Evolutionary conservation across 2,113 vertebrate species (phyloP).

Genomic region (Corythaixoides concolor): DNA sequence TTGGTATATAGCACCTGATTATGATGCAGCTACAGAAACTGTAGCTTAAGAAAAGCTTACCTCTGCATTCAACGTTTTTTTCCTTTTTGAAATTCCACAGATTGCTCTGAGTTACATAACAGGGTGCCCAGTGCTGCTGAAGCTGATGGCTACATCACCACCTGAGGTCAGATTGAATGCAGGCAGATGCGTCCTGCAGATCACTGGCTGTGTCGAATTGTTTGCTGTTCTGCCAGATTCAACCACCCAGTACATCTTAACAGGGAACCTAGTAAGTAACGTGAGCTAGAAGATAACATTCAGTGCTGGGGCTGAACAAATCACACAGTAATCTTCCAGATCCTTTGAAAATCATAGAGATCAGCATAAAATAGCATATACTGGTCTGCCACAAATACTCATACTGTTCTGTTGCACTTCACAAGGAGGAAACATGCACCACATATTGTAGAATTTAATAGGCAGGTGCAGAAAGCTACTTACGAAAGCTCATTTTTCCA

Average conservation of each 20-base stretch:
- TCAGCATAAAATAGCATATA: background rate
- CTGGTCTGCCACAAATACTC: background rate
- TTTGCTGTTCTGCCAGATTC: conserved; percentile 50
- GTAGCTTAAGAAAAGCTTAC: background rate
- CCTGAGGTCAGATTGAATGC: conserved; percentile 41
- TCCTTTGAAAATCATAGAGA: background rate
- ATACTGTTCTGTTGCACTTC: background rate
- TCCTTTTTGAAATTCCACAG: background rate
- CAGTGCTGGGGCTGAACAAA: background rate
- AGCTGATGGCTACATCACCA: conserved; percentile 54
- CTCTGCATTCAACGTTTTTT: background rate
- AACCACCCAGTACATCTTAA: conserved; percentile 29
- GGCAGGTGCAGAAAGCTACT: background rate
- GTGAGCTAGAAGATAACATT: background rate
- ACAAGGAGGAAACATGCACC: background rate
- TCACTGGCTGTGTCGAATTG: conserved; percentile 47
- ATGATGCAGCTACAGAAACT: background rate
- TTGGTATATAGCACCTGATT: background rate
- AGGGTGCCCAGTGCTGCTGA: conserved; percentile 40
- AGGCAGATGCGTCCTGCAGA: conserved; percentile 55
- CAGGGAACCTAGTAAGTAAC: conserved; percentile 67
- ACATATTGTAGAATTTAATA: background rate
- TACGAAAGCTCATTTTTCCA: background rate
- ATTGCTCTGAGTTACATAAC: background rate
- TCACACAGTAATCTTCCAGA: background rate